Conservation (phyloP, 1,140 invertebrate genomes). For the Drosophila seguyi region DNA sequence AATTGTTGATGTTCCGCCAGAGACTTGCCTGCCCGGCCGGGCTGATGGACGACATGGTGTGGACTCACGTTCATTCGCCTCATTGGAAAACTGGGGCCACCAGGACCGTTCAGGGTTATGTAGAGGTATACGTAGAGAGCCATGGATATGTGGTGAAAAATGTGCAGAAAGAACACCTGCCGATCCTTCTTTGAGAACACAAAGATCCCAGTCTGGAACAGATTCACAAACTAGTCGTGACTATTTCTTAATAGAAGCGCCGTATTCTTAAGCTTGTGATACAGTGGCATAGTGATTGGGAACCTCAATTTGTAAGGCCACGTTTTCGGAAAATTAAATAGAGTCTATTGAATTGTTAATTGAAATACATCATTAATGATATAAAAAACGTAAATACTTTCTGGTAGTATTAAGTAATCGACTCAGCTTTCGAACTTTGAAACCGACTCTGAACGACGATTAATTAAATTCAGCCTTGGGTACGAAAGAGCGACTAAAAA, state of each 20-base stretch:
- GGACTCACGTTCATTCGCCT: conserved; percentile 12
- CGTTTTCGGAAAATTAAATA: not conserved
- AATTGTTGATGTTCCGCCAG: conserved; percentile 30
- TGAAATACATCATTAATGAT: not conserved
- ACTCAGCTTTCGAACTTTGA: not conserved
- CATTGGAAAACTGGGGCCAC: not conserved
- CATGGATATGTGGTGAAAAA: conserved; percentile 64
- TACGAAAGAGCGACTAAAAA: no score
- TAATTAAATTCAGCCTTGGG: no score
- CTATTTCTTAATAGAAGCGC: conserved; percentile 16
- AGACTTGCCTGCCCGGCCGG: conserved; percentile 11
- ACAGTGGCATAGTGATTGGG: conserved; percentile 13
- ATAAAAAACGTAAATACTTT: no score
- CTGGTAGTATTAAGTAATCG: no score
- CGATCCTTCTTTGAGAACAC: conserved; percentile 50
- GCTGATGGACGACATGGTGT: conserved; percentile 36
- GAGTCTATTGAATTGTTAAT: not conserved
- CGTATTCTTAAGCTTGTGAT: conserved; percentile 23
- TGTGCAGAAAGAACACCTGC: conserved; percentile 50
- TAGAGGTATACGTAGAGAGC: conserved; percentile 10
- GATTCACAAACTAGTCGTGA: conserved; percentile 43
- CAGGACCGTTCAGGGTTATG: not conserved
- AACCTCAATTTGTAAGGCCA: conserved; percentile 31
- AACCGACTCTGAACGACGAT: no score
- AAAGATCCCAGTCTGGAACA: conserved; percentile 52